Evolutionary conservation across 1,140 invertebrate species (phyloP), one percentile per base, ranked within the genome.

Genomic region (Trichogramma pretiosum): DNA sequence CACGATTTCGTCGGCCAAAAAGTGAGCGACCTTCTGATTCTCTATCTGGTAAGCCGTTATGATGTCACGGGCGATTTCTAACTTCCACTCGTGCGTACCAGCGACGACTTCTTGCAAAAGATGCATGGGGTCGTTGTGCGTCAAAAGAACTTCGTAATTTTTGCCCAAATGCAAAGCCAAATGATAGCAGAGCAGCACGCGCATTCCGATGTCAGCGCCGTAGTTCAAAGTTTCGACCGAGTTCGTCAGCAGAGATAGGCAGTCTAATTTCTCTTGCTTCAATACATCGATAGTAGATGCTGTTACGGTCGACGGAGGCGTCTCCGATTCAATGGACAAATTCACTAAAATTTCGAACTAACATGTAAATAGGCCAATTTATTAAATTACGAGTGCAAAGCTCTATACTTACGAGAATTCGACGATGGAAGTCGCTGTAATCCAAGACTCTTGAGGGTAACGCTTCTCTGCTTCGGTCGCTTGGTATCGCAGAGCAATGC

Each of bases 41-140:
- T 64, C 68, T 51, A 77, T 66, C 30, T 70, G 63, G 5, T 72
- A 74, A 3, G 74, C 72, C 13, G 57, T 61, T 37, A 76, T 64
- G 41, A 77, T 70, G 56, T 80, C 77, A 47, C 68, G 70, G 9
- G 78, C 73, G n/a, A 78, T 70, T 40, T 78, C 64, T 13, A 79
- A 58, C 48, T 77, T 79, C 49, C 77, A 71, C 23, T 68, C 55
- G 40, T 67, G 73, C 54, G 76, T 67, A 30, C 71, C 70, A 26
- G 68, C 65, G n/a, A 77, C 61, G 9, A 76, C 67, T 40, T 74
- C 73, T 52, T 74, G 73, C 8, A 82, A 56, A 41, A 81, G 64
- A 40, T 67, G 59, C 17, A 70, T 62, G 0, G 74, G 68, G 61
- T 81, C 70, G 40, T 69, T 69, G 17, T 72, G 64, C 1, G 66